Evolutionary conservation across 2,797 vertebrate genomes (phyloP).

Genomic region (Apodemus agrarius): DNA sequence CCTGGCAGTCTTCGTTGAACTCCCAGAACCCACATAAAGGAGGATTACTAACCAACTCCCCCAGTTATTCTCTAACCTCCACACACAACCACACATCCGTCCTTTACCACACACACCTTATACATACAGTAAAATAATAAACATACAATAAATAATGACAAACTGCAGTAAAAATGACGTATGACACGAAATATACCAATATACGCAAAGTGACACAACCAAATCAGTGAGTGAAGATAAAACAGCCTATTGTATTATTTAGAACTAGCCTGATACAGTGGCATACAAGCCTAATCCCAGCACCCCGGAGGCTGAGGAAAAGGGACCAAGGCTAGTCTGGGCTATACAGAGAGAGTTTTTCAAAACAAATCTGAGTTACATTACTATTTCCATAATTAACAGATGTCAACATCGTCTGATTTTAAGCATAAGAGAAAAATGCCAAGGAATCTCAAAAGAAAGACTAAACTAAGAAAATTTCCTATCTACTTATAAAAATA

Average conservation of each 20-base stretch:
- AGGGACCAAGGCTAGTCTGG: not conserved
- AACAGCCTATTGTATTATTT: not conserved
- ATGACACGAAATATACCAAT: slow-evolving; percentile 2
- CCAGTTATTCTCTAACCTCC: not conserved
- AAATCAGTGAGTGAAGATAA: slow-evolving; percentile 35
- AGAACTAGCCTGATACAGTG: not conserved
- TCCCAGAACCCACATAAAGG: not conserved
- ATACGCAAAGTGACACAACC: not conserved
- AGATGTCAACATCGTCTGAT: not conserved
- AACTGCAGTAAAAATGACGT: slow-evolving; percentile 4
- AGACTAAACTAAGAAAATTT: slow-evolving; percentile 20
- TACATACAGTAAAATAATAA: not conserved
- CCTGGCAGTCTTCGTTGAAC: not conserved
- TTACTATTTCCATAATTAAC: not conserved
- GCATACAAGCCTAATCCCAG: not conserved
- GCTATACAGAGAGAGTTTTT: not conserved
- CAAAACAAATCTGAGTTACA: not conserved
- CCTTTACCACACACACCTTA: not conserved
- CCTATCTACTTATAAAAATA: slow-evolving; percentile 13
- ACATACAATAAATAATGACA: not conserved
- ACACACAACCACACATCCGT: not conserved
- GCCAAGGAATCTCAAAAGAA: slow-evolving; percentile 42
- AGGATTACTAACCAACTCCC: not conserved
- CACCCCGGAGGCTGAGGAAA: not conserved
- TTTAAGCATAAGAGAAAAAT: slow-evolving; percentile 32